Evolutionary conservation across 2,797 vertebrate species (phyloP).

Genomic region (Danio albolineatus): DNA sequence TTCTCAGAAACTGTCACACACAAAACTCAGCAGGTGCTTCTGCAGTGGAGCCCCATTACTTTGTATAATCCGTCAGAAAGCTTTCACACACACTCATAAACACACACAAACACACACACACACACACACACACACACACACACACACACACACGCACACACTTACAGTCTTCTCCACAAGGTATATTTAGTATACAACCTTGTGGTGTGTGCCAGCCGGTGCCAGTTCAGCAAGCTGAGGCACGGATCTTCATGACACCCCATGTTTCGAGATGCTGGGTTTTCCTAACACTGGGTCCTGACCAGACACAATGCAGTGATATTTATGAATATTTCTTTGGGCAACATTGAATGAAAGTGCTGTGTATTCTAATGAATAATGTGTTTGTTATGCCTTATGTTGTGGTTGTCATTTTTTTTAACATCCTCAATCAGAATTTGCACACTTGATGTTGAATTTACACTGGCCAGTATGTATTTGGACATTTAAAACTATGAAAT

Average conservation of each 20-base stretch:
- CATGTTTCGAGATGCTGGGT: constrained; percentile 47
- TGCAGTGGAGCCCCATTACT: constrained; percentile 35
- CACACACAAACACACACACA: constrained; percentile 28
- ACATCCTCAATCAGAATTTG: too few relatives aligned
- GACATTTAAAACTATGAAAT: background rate
- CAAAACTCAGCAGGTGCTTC: constrained; percentile 44
- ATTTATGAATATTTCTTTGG: background rate
- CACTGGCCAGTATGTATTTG: background rate
- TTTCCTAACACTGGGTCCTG: constrained; percentile 17
- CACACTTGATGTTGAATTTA: too few relatives aligned
- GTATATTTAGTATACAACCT: constrained; percentile 52
- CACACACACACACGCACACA: constrained; percentile 30
- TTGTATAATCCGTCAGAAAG: constrained; percentile 39
- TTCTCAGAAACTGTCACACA: constrained; percentile 54
- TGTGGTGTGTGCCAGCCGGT: constrained; percentile 35
- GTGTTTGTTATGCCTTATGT: too few relatives aligned
- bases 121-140: constrained; percentile 26
- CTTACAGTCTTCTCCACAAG: constrained; percentile 11
- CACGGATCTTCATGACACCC: constrained; percentile 37
- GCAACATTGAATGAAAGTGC: background rate
- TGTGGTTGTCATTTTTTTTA: too few relatives aligned
- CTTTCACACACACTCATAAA: constrained; percentile 32
- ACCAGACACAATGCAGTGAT: background rate
- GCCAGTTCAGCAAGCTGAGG: constrained; percentile 8
- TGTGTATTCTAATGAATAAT: too few relatives aligned